Base-by-base conservation (phyloP, 2,113 vertebrate species). In the Galeopterus variegatus region DNA sequence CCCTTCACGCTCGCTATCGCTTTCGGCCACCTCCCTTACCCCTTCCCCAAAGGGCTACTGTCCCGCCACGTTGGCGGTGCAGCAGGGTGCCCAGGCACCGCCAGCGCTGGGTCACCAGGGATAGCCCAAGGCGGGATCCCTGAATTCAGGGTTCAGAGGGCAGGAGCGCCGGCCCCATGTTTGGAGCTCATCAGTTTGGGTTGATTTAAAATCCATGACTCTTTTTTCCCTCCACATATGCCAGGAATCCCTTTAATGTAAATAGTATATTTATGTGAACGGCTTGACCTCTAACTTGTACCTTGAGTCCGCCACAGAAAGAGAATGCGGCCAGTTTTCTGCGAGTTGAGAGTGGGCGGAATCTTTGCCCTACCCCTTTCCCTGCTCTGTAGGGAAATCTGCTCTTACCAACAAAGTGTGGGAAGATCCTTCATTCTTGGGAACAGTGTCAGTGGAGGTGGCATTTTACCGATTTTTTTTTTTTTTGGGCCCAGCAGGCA, bases 221-320 rank as follows among this genome's bases (percentile, higher is more conserved):
- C 48, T 70, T 60, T 65, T 82, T 73, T 23, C 58, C 70, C 60
- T 52, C 58, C 48, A 56, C 15, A 19, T 65, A 33, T 26, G 82
- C 26, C 79, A 36, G 65, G n/a, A 88, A 76, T 33, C 41, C 86
- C 24, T 81, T 83, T 88, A 50, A 50, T 62, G 84, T 48, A 89
- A 88, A n/a, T 26, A 60, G 24, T 48, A 9, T 41, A 33, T 80
- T 64, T 69, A 54, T 60, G 17, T 9, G 64, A 58, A 60, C 36
- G 83, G 86, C 52, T 82, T 96, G 92, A 93, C 85, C 77, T 96
- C 64, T 65, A 76, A 86, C 85, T 93, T 92, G 58, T 87, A 26
- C 93, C 69, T 91, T 23, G 93, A 87, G 82, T 89, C 80, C 2
- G 10, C 3, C 8, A 28, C 21, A 41, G 62, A 56, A 56, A 76